These are phyloP conservation scores for Acronicta aceris DNA, from an alignment of 2,888 invertebrate species.

Conservation along the genomic window DNA sequence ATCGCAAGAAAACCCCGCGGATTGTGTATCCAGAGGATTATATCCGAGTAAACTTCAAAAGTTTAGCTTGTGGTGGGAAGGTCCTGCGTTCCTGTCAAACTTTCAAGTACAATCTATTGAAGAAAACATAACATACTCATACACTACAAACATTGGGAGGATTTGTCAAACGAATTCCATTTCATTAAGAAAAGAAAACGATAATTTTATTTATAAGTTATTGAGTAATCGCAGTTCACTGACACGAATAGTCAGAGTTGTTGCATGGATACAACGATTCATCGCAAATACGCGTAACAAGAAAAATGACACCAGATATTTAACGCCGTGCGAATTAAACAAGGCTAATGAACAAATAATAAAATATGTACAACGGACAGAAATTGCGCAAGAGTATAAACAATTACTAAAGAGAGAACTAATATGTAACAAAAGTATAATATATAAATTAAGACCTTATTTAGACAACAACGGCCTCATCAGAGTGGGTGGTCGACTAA, in stretches of 20 bases:
- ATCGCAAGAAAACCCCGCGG: conserved; percentile 15
- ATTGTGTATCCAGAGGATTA: conserved; percentile 23
- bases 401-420: conserved; percentile 1
- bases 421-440: conserved; percentile 1
- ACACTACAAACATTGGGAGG: not conserved
- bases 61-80: conserved; percentile 45
- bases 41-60: conserved; percentile 22
- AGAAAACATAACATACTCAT: conserved; percentile 2
- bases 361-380: conserved; percentile 4
- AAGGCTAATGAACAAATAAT: conserved; percentile 1
- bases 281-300: conserved; percentile 13
- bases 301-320: conserved; percentile 9
- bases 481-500: conserved; percentile 13
- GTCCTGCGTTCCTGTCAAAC: conserved; percentile 8
- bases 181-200: no score
- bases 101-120: not conserved
- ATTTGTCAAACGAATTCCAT: no score
- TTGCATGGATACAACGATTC: conserved; percentile 15
- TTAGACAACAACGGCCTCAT: conserved; percentile 8
- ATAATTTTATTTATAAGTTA: not conserved
- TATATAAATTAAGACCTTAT: conserved; percentile 11
- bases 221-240: conserved; percentile 19
- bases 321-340: conserved; percentile 2
- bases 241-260: conserved; percentile 5
- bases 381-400: conserved; percentile 4